Base-by-base conservation (phyloP, 2,888 invertebrate species). In the Gastracanthus pulcherrimus region DNA sequence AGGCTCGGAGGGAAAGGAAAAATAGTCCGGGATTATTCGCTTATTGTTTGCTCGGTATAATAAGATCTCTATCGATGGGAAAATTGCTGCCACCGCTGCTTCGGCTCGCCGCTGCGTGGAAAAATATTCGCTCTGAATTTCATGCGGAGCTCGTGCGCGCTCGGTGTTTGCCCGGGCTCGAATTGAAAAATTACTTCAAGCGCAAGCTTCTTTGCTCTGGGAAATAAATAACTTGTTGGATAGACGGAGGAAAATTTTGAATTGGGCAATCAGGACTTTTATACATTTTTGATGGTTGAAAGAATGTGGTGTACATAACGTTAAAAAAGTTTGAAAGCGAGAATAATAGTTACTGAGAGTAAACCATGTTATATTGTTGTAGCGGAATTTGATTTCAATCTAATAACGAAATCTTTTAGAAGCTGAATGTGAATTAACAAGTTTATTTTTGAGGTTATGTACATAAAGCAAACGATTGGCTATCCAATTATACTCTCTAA, bases 171-270 rank as follows among this genome's bases (percentile, higher is more conserved):
- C 64, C n/a, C 31, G 23, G 23, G 41, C 3, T 31, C 70, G 34
- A 70, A 80, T 80, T 75, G 80, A 75, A 80, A 80, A 80, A 75
- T 75, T 80, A 80, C 70, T 69, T 62, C 66, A 26, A 51, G 19
- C 72, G 62, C 45, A 9, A 34, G 23, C 5, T 62, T 55, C 55
- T 79, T 55, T 51, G n/a, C 55, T 70, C 34, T 29, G 2, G 2
- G 34, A 66, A 64, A 71, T 51, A 72, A 72, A 71, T 71, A 78
- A 19, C 51, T 41, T 34, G 26, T 58, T 19, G 19, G 13, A 11
- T n/a, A n/a, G 5, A 5, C 34, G 6, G n/a, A 38, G 29, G 3
- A 7, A 13, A 38, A 13, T 13, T 38, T 38, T n/a, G n/a, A n/a
- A n/a, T n/a, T n/a, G n/a, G n/a, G n/a, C n/a, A n/a, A n/a, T n/a